Base-by-base conservation (phyloP, 2,113 vertebrate species). In the Dasyprocta punctata region DNA sequence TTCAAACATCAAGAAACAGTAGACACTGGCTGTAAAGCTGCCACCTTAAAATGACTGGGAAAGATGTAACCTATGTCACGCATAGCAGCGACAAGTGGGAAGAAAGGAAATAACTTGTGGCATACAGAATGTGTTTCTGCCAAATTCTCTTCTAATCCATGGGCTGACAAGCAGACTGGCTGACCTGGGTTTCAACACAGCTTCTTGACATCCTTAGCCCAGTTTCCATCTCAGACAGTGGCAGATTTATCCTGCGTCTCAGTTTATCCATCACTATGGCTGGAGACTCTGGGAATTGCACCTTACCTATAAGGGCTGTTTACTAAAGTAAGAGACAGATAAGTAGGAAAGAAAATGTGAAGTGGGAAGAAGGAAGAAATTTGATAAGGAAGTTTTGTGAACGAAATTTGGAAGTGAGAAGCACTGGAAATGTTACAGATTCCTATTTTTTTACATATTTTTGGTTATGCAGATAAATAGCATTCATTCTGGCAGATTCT, bases 1-100 rank as follows among this genome's bases (percentile, higher is more conserved):
- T 83, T 93, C 63, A 67, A 92, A 86, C 13, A 92, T 49, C 41
- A 93, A 92, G 58, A 96, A 90, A 78, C 33, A 87, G 54, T 33
- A 60, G n/a, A 78, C n/a, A 91, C 5, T 89, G 38, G 56, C 41
- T 49, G 30, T 54, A 71, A 94, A 95, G 67, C 0, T 69, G 41
- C 60, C 7, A 67, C 3, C 47, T 96, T 77, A 71, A 92, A 88
- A 88, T 86, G 44, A 95, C 28, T 47, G 26, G 16, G 14, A 86
- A 85, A 78, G 71, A 84, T 71, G 16, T 60, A 61, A 60, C 24
- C 33, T 67, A 28, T 36, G 47, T 63, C n/a, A 49, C 82, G 41
- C 95, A 58, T 3, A 38, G 10, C 22, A 54, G 49, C 78, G n/a
- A 73, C 56, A 20, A 89, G 36, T 49, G 17, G n/a, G 28, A 60